phyloP scores from a whole-genome alignment of 2,888 invertebrate genomes.

The Leptothorax acervorum region DNA sequence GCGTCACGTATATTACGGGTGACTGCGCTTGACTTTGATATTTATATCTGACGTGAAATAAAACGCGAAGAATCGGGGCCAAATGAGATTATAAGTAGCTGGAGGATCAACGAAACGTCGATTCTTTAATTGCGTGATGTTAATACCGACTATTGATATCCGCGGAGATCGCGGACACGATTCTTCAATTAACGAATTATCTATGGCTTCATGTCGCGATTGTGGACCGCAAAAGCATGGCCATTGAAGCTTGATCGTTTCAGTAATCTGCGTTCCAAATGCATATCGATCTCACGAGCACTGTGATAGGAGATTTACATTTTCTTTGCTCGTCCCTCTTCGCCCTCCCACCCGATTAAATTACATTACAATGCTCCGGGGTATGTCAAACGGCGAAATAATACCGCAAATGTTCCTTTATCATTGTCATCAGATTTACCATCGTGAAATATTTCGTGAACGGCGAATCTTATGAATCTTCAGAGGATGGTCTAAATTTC shows the following conservation, averaged over 20 bases:
- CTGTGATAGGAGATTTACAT: slow-evolving; percentile 31
- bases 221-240: slow-evolving; percentile 10
- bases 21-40: slow-evolving; percentile 5
- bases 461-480: slow-evolving; percentile 15
- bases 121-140: neutral
- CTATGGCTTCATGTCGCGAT: neutral
- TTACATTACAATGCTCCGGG: slow-evolving; percentile 21
- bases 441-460: slow-evolving; percentile 7
- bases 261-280: slow-evolving; percentile 40
- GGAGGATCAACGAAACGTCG: neutral
- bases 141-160: neutral
- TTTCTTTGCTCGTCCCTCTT: slow-evolving; percentile 5
- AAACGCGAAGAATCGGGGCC: neutral
- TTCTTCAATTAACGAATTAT: slow-evolving; percentile 50
- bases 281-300: slow-evolving; percentile 34
- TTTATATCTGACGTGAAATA: slow-evolving; percentile 2
- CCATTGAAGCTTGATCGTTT: slow-evolving; percentile 30
- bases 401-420: slow-evolving; percentile 10
- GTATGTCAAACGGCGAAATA: slow-evolving; percentile 27
- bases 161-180: neutral
- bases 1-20: neutral
- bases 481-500: slow-evolving; percentile 16
- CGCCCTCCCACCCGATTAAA: neutral
- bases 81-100: slow-evolving; percentile 18
- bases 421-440: slow-evolving; percentile 28